These are phyloP conservation scores for Vidua chalybeata DNA, from an alignment of 2,113 vertebrate species.

Conservation along the genomic window DNA sequence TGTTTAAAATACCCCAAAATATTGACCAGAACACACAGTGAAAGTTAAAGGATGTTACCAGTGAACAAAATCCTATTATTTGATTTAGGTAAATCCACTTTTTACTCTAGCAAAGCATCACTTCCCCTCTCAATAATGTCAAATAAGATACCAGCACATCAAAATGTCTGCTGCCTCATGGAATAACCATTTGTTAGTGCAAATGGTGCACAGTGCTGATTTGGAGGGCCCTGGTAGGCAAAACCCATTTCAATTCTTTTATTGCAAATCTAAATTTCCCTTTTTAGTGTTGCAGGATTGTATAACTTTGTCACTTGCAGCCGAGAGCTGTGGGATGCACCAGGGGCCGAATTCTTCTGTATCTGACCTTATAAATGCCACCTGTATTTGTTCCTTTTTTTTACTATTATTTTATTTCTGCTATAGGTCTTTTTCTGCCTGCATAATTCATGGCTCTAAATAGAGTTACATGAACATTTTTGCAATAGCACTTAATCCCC, in stretches of 20 bases:
- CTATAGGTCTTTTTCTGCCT: not conserved
- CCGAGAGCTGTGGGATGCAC: not conserved
- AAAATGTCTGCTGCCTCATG: not conserved
- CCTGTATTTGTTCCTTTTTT: not conserved
- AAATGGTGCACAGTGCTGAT: not conserved
- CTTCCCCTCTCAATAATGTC: constrained; percentile 16
- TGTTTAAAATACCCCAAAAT: not conserved
- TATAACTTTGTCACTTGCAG: not conserved
- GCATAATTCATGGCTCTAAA: constrained; percentile 11
- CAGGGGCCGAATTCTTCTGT: not conserved
- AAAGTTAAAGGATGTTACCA: not conserved
- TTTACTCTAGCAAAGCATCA: not conserved
- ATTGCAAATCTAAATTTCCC: constrained; percentile 8
- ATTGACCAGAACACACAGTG: not conserved
- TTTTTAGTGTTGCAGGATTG: not conserved
- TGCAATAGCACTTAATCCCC: constrained; percentile 1
- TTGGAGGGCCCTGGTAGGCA: not conserved
- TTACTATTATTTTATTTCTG: not conserved
- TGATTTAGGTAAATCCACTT: not conserved
- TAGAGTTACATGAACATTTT: not conserved
- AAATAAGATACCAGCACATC: constrained; percentile 26
- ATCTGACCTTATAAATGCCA: not conserved
- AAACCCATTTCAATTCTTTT: constrained; percentile 11
- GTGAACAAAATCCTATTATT: not conserved
- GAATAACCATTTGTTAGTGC: not conserved